A percentile compares a stretch with the other conserved stretches of the same genome.
Evolutionary conservation across 2,113 vertebrate genomes (phyloP).

Genomic region (Peromyscus maniculatus): DNA sequence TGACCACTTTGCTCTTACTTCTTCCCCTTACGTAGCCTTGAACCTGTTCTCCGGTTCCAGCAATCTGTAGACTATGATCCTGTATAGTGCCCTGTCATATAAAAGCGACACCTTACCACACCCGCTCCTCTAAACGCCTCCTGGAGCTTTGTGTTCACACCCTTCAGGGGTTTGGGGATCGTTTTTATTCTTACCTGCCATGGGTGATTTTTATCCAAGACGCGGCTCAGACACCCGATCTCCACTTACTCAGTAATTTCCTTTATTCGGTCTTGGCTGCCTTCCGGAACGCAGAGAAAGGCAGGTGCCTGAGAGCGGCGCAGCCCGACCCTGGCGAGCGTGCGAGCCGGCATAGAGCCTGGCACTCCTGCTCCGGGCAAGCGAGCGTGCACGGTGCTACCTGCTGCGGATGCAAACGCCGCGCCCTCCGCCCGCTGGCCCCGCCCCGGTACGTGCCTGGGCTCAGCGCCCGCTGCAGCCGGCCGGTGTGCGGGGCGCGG

Average conservation of each 20-base stretch:
- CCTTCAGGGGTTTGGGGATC: constrained; percentile 22
- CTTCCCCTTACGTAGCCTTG: constrained; percentile 25
- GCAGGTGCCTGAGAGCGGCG: constrained; percentile 72
- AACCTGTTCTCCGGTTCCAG: constrained; percentile 49
- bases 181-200: constrained; percentile 79
- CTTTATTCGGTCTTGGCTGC: constrained; percentile 66
- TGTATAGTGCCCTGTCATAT: neutral
- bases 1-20: constrained; percentile 2
- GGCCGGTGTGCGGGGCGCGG: neutral
- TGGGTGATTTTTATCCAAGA: constrained; percentile 58
- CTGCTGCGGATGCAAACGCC: neutral
- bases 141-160: constrained; percentile 58
- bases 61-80: constrained; percentile 24
- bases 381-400: neutral
- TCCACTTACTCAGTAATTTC: constrained; percentile 71
- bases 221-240: constrained; percentile 78
- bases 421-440: neutral
- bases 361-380: neutral
- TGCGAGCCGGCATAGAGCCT: neutral
- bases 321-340: neutral
- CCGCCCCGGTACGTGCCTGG: constrained; percentile 86
- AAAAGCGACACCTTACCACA: constrained; percentile 28
- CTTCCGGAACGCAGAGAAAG: constrained; percentile 37
- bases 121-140: neutral
- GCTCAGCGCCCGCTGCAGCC: constrained; percentile 61